Percentiles rank a stretch among this genome's conserved stretches.
These are phyloP conservation scores for Tenualosa ilisha DNA, from an alignment of 2,797 vertebrate genomes.

Conservation along the genomic window DNA sequence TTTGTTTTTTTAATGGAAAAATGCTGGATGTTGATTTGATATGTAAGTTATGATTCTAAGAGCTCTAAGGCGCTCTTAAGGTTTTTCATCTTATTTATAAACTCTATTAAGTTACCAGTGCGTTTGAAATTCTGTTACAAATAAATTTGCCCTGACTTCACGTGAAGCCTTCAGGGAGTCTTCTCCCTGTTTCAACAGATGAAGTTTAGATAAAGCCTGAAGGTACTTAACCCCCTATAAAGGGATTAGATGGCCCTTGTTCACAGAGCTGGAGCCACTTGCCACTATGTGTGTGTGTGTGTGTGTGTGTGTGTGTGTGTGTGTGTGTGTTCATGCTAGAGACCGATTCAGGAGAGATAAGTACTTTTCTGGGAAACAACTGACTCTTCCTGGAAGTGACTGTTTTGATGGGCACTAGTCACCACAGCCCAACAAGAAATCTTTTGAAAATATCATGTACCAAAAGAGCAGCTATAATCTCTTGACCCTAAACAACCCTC, in stretches of 20 bases:
- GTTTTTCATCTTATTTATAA: neutral
- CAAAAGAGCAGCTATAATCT: neutral
- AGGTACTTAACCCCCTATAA: neutral
- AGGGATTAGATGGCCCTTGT: neutral
- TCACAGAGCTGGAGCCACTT: neutral
- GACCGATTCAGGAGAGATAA: constrained; percentile 47
- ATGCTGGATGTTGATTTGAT: too few relatives aligned
- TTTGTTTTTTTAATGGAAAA: too few relatives aligned
- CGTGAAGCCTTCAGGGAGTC: neutral
- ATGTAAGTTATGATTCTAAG: too few relatives aligned
- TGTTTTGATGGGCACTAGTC: constrained; percentile 78
- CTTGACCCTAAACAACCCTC: neutral
- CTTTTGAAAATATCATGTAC: neutral
- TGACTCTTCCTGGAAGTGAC: constrained; percentile 83
- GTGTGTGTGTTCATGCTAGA: constrained; percentile 23
- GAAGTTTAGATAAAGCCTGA: neutral
- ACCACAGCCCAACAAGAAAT: constrained; percentile 32
- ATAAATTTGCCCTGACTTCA: neutral
- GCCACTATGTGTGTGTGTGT: neutral
- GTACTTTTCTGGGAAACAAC: constrained; percentile 76
- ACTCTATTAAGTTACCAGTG: neutral
- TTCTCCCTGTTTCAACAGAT: neutral
- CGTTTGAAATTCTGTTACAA: neutral
- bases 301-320: constrained; percentile 23
- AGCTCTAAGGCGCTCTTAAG: neutral